A percentile compares a stretch with the other conserved stretches of the same genome.
These are phyloP conservation scores for Venusia cambrica DNA, from an alignment of 2,888 invertebrate genomes.

Conservation along the genomic window DNA sequence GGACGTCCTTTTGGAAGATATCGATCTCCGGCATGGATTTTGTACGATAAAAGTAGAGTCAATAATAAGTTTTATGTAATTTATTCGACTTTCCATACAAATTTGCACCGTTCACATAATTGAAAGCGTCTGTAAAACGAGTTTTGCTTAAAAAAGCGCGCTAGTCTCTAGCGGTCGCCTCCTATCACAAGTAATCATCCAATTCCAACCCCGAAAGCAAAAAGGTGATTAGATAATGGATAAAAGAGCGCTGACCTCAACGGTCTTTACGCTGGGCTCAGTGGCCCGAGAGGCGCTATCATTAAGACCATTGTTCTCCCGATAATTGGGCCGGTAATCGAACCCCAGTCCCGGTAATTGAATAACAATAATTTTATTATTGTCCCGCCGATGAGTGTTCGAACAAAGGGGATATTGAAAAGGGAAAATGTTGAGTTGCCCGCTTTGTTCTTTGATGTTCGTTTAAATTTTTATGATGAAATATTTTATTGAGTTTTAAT, in stretches of 20 bases:
- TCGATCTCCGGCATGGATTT: no score
- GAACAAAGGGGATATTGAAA: slow-evolving; percentile 33
- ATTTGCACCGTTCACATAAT: no score
- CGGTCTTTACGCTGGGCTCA: slow-evolving; percentile 14
- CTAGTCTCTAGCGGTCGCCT: no score
- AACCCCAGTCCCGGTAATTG: slow-evolving; percentile 41
- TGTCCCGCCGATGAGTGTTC: slow-evolving; percentile 30
- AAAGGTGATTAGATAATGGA: slow-evolving; percentile 19
- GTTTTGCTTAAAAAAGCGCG: no score
- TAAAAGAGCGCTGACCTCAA: slow-evolving; percentile 22
- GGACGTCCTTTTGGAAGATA: no score
- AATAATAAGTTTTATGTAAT: no score
- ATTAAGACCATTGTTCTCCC: slow-evolving; percentile 40
- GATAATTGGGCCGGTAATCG: slow-evolving; percentile 43
- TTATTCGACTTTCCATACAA: no score
- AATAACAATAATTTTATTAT: slow-evolving; percentile 48
- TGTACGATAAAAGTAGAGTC: no score
- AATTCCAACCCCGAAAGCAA: slow-evolving; percentile 12
- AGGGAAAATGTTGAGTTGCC: slow-evolving; percentile 12
- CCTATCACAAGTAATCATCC: no score
- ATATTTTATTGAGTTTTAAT: no score
- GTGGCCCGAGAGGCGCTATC: slow-evolving; percentile 29
- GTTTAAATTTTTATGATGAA: slow-evolving; percentile 1
- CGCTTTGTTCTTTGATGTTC: slow-evolving; percentile 15
- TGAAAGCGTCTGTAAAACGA: no score